Evolutionary conservation across 2,888 invertebrate species (phyloP).

Genomic region (Pheosia gnoma): DNA sequence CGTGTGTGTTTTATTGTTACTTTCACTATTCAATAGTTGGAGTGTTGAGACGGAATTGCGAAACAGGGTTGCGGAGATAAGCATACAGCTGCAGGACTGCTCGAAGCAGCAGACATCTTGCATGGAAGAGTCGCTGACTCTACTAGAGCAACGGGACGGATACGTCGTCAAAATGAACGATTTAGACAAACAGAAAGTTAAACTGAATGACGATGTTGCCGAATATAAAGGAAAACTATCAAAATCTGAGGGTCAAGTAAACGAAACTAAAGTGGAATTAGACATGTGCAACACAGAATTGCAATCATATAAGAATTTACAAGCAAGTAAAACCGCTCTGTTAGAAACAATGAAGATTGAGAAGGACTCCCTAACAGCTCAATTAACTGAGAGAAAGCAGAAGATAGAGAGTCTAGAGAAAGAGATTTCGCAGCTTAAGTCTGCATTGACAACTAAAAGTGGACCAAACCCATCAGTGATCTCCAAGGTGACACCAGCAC

Average conservation of each 20-base stretch:
- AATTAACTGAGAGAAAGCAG: constrained; percentile 67
- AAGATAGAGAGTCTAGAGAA: constrained; percentile 72
- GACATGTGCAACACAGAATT: constrained; percentile 76
- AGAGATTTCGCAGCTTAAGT: constrained; percentile 65
- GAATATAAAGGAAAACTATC: constrained; percentile 58
- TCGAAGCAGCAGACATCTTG: constrained; percentile 71
- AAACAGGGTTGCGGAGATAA: constrained; percentile 63
- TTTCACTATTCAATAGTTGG: constrained; percentile 80
- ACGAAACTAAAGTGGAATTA: constrained; percentile 68
- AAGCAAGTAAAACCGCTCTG: constrained; percentile 72
- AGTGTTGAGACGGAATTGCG: constrained; percentile 72
- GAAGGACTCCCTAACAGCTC: constrained; percentile 69
- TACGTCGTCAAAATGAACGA: constrained; percentile 67
- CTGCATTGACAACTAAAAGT: constrained; percentile 68
- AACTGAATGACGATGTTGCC: constrained; percentile 58
- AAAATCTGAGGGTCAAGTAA: constrained; percentile 67
- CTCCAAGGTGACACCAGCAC: constrained; percentile 70
- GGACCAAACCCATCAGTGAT: constrained; percentile 53
- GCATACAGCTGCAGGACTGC: constrained; percentile 72
- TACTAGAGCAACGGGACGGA: constrained; percentile 69
- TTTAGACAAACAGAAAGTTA: constrained; percentile 63
- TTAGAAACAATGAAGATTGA: constrained; percentile 75
- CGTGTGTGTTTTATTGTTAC: constrained; percentile 70
- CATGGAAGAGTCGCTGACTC: constrained; percentile 71
- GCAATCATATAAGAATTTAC: constrained; percentile 76